phyloP scores from a whole-genome alignment of 2,797 vertebrate genomes.

The Sternarchorhynchus goeldii region DNA sequence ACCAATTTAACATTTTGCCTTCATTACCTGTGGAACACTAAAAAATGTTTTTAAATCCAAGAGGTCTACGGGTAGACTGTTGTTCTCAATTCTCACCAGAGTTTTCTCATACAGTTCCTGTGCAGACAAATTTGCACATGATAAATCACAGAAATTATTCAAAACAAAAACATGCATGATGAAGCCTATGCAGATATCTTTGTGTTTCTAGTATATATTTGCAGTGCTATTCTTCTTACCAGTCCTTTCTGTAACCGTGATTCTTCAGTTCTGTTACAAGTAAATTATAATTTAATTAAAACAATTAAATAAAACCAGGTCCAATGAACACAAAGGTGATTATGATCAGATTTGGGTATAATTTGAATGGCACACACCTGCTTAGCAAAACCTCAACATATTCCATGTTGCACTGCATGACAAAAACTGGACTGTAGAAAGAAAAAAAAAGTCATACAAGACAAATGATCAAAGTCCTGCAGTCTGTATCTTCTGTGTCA shows the following conservation, averaged over 20 bases:
- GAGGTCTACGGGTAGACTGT: constrained; percentile 80
- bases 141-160: neutral
- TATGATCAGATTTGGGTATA: neutral
- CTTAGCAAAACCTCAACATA: constrained; percentile 84
- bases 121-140: neutral
- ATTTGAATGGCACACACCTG: constrained; percentile 74
- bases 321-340: neutral
- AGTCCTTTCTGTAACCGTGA: constrained; percentile 88
- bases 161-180: no score
- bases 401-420: constrained; percentile 88
- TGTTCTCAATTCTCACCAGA: constrained; percentile 83
- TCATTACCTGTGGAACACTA: constrained; percentile 84
- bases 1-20: neutral
- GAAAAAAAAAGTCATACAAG: neutral
- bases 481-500: neutral
- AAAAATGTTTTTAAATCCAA: constrained; percentile 88
- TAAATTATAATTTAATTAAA: neutral
- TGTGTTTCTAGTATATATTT: neutral
- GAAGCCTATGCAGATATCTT: no score
- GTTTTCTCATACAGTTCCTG: constrained; percentile 92
- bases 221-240: constrained; percentile 74
- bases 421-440: constrained; percentile 83
- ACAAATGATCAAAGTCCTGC: neutral
- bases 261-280: constrained; percentile 84
- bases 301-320: neutral